A percentile compares a stretch with the other conserved stretches of the same genome.
These are phyloP conservation scores for Geococcyx californianus DNA, from an alignment of 2,113 vertebrate species.

Conservation along the genomic window DNA sequence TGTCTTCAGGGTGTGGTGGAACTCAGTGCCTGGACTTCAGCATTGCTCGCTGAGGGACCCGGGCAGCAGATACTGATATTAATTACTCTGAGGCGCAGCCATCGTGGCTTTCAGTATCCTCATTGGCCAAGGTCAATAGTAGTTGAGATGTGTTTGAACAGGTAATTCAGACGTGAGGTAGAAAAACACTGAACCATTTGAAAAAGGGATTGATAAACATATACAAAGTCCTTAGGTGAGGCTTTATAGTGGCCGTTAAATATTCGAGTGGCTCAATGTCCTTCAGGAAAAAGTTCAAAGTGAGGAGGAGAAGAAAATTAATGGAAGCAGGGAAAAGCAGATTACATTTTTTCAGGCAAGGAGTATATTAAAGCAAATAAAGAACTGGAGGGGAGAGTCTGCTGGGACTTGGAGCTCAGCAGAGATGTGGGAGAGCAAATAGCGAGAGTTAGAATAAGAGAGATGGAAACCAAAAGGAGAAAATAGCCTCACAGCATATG, in stretches of 20 bases:
- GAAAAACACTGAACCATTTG: accelerated
- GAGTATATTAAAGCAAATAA: slow-evolving; percentile 58
- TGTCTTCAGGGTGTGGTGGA: not conserved
- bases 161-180: not conserved
- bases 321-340: slow-evolving; percentile 15
- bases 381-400: not conserved
- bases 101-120: not conserved
- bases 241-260: not conserved
- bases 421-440: slow-evolving; percentile 41
- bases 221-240: not conserved
- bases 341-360: slow-evolving; percentile 25
- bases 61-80: not conserved
- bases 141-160: not conserved
- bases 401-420: slow-evolving; percentile 22
- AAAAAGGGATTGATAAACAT: not conserved
- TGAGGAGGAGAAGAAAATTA: slow-evolving; percentile 46
- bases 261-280: not conserved
- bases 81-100: not conserved
- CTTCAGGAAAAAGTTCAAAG: slow-evolving; percentile 28
- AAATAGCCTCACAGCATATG: slow-evolving; percentile 35
- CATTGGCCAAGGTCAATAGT: not conserved
- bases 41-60: not conserved
- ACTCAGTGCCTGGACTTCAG: not conserved
- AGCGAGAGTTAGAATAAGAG: not conserved
- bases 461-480: slow-evolving; percentile 4